Evolutionary conservation across 2,888 invertebrate species (phyloP), one percentile per base, ranked within the genome.

Genomic region (Frankliniella fusca): DNA sequence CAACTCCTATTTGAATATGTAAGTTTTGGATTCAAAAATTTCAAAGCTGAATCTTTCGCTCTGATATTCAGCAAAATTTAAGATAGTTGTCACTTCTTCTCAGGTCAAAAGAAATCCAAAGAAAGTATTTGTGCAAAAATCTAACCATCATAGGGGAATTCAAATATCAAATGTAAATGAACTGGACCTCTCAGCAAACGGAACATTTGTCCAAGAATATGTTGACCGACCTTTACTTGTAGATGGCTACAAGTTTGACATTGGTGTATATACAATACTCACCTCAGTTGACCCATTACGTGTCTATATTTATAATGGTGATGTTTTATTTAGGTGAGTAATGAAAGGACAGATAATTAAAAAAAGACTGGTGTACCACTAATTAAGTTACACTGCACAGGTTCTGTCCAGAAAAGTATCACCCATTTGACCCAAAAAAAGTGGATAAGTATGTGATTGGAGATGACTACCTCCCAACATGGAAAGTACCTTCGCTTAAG

Each of bases 161-260:
- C 90, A 91, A 86, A 93, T 99, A 82, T 91, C 92, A 85, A 90
- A 92, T 84, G 89, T 94, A 79, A 89, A 91, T 8, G 92, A 94
- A 82, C 90, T 97, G 80, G 92, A 97, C 88, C 88, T 96, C 83
- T 89, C 90, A 23, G 89, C 90, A 80, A 91, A 91, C 54, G 94
- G 93, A 82, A 94, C 93, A 81, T 99, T 99, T 88, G 91, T 98
- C 3, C 98, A 98, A 87, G 95, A 97, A 88, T 99, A 94, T 88
- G 90, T 99, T 38, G 93, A 94, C 85, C 94, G 93, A 84, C 98
- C 98, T 8, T 93, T 95, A 85, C 90, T 99, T 27, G 94, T 99
- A 5, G 97, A 97, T 87, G 97, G 96, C 0, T 93, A 95, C 88
- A 98, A 97, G 89, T 99, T 99, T 88, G 99, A 99, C 89, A 95